Base-by-base conservation (phyloP, 2,113 vertebrate genomes). In the Telmatochromis sp. region DNA sequence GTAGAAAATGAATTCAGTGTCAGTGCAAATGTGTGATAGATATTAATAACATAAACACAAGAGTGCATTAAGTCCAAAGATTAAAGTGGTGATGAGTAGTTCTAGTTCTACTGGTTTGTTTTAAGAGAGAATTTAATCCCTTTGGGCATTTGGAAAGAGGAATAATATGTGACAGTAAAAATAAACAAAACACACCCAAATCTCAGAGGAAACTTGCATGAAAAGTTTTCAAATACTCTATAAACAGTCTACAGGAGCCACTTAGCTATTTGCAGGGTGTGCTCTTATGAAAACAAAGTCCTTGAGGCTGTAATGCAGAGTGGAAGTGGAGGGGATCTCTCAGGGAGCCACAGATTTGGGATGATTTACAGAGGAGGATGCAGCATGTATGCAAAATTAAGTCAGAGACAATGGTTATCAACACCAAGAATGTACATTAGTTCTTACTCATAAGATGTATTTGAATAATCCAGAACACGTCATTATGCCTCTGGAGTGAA, bases 1-100 rank as follows among this genome's bases (percentile, higher is more conserved):
- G 98, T 99, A 96, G 47, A 54, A 63, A 37, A 19, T 68, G 21
- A 78, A 51, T 78, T 78, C 2, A 78, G 23, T 49, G 73, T 49
- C 42, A 28, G 26, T 78, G 10, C 17, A 78, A 47, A 53, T 68
- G 63, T 23, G 58, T 42, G 14, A 42, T 73, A 42, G 10, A 40
- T 28, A 84, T n/a, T 54, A 53, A 84, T 42, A 21, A 37, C 28
- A 51, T 35, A 82, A 21, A 49, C n/a, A 40, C 40, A 57, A 31
- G 14, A 42, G 13, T 17, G 28, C 45, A 78, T 19, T n/a, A 51
- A 78, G 26, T 51, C 26, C 10, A 78, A 33, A 78, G 23, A 33
- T 78, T 4, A 6, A 78, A 78, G 17, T 31, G 73, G 10, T 2
- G 11, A 33, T 8, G 42, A 51, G 26, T 51, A 47, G 73, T 49